These are phyloP conservation scores for Podarcis raffonei DNA, from an alignment of 2,113 vertebrate species.

Conservation along the genomic window DNA sequence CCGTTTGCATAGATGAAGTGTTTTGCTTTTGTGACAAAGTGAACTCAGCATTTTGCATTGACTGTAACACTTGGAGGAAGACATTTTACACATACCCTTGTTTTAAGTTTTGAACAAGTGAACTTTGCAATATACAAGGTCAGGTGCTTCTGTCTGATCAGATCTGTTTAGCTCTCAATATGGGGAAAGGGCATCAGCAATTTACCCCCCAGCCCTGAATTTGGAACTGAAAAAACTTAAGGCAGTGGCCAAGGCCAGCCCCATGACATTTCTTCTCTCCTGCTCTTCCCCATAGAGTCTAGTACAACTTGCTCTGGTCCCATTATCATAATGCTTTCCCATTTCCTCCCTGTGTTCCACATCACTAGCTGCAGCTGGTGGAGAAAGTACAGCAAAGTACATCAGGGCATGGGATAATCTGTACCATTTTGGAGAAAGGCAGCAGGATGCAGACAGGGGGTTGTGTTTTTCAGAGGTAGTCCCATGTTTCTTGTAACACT, in stretches of 20 bases:
- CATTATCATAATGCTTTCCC: neutral
- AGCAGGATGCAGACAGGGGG: neutral
- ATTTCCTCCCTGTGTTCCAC: neutral
- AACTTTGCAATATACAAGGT: neutral
- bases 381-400: neutral
- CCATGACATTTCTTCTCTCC: too few species aligned
- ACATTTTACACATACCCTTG: neutral
- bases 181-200: neutral
- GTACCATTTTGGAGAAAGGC: neutral
- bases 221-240: neutral
- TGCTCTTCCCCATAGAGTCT: too few species aligned
- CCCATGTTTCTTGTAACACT: neutral
- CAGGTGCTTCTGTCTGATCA: neutral
- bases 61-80: neutral
- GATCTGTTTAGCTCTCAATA: too few species aligned
- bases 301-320: neutral
- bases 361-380: neutral
- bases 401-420: neutral
- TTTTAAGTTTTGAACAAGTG: neutral
- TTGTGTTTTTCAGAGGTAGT: neutral
- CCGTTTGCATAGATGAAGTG: constrained; percentile 1
- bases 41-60: neutral
- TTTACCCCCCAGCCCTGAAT: neutral
- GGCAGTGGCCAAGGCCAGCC: neutral
- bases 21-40: neutral